Percentiles rank a stretch among this genome's conserved stretches.
Evolutionary conservation across 2,888 invertebrate genomes (phyloP).

Genomic region (Synanthedon tipuliformis): DNA sequence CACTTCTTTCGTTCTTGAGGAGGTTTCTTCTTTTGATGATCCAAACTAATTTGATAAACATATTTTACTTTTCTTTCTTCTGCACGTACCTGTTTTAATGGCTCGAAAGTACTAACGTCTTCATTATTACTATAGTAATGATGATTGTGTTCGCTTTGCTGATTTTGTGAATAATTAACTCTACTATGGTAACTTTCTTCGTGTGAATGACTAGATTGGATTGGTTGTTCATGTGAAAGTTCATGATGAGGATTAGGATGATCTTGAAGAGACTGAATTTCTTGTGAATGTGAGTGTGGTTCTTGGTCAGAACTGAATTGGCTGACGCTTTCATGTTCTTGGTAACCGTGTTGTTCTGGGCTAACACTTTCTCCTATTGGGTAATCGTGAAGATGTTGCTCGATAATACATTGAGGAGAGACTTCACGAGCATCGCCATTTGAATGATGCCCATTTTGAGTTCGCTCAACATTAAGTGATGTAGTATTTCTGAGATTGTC

Average conservation of each 20-base stretch:
- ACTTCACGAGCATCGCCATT: not conserved
- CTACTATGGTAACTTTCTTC: conserved; percentile 1
- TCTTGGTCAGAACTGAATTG: conserved; percentile 6
- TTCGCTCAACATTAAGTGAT: not conserved
- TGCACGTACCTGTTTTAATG: conserved; percentile 3
- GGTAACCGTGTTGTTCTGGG: conserved; percentile 9
- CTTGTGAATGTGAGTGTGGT: conserved; percentile 6
- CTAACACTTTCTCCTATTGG: not conserved
- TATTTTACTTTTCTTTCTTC: conserved; percentile 14
- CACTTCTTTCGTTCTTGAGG: conserved; percentile 8
- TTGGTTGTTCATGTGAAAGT: conserved; percentile 9
- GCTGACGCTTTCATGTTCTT: conserved; percentile 7
- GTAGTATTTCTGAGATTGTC: not conserved
- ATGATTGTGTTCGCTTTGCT: not conserved
- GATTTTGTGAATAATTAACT: not conserved
- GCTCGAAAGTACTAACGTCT: not conserved
- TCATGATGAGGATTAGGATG: conserved; percentile 11
- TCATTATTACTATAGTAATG: not conserved
- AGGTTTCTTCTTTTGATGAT: conserved; percentile 9
- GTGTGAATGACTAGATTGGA: conserved; percentile 6
- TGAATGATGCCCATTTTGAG: not conserved
- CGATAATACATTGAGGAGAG: not conserved
- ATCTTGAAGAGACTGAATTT: conserved; percentile 8
- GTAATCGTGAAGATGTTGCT: not conserved
- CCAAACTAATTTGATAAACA: conserved; percentile 32